Evolutionary conservation across 92 coral and sea anemone species (phyloP).

Genomic region (Ricordea florida): DNA sequence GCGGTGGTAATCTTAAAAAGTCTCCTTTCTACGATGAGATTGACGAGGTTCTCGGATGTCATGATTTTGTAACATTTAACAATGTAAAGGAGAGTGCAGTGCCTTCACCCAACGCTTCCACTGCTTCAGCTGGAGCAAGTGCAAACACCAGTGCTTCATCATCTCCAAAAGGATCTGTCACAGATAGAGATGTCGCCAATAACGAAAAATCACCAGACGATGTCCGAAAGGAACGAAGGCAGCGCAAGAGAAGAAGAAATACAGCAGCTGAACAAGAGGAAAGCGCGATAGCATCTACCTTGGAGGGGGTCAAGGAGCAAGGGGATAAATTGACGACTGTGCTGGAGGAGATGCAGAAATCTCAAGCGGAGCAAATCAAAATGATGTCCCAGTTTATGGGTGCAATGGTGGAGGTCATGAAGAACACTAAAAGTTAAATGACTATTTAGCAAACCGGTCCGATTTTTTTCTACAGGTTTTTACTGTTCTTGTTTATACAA

Average conservation of each 20-base stretch:
- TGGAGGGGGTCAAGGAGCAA: background rate
- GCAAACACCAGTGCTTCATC: background rate
- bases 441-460: background rate
- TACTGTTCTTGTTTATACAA: background rate
- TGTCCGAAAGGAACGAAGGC: slow-evolving; percentile 17
- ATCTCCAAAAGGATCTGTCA: background rate
- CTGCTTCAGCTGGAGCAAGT: background rate
- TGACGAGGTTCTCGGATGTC: slow-evolving; percentile 20
- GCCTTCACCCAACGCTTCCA: slow-evolving; percentile 2
- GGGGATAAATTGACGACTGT: background rate
- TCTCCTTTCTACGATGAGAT: slow-evolving; percentile 24
- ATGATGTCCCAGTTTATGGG: background rate
- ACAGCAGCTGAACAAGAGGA: background rate
- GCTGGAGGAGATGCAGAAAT: background rate
- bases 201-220: slow-evolving; percentile 4
- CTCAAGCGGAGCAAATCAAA: background rate
- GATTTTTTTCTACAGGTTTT: background rate
- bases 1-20: slow-evolving; percentile 14
- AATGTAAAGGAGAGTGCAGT: slow-evolving; percentile 6
- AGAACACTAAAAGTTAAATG: background rate
- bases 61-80: slow-evolving; percentile 10
- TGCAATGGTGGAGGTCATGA: background rate
- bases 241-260: background rate
- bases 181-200: slow-evolving; percentile 2
- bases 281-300: background rate